Base-by-base conservation (phyloP, 2,797 vertebrate species). In the Pelobates cultripes region DNA sequence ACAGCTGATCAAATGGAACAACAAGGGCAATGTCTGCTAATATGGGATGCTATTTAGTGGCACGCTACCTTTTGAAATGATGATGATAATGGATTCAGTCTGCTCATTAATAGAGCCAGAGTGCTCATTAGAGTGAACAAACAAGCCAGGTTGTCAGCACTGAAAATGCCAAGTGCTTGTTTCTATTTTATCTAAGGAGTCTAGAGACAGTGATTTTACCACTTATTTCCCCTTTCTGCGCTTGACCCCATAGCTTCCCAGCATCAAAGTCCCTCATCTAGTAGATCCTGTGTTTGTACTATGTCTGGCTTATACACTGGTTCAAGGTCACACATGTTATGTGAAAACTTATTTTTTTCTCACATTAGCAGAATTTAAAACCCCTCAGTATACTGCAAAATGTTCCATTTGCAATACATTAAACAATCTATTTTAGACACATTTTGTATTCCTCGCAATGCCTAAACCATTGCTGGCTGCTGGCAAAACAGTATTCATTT, bases 81-180 rank as follows among this genome's bases (percentile, higher is more conserved):
- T 95, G 96, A 96, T 95, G 96, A 97, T 97, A 97, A 98, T 98
- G 96, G 97, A 97, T 97, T 97, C 97, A 96, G 96, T 97, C 94
- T 96, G 96, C 96, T 99, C 97, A 99, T 99, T 99, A 98, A 98
- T 97, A 96, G 94, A 96, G 96, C 95, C 96, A 96, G 95, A 98
- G 96, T 97, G 96, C 97, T 99, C 96, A 96, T 99, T 99, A 98
- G 96, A 94, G 93, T 94, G 96, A 97, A 97, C 97, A 99, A 99
- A 99, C 97, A 99, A 97, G 96, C 95, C 88, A 93, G 95, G 94
- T 96, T 93, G 95, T 96, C 95, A 95, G 96, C 87, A 91, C 94
- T 95, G 95, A 95, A 99, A 99, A 99, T 98, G 96, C 97, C 97
- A 98, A 99, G 97, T 98, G 95, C 96, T 95, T 95, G 95, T 96